Evolutionary conservation across 2,888 invertebrate genomes (phyloP), one percentile per base, ranked within the genome.

Genomic region (Lepidocyrtoides sp.): DNA sequence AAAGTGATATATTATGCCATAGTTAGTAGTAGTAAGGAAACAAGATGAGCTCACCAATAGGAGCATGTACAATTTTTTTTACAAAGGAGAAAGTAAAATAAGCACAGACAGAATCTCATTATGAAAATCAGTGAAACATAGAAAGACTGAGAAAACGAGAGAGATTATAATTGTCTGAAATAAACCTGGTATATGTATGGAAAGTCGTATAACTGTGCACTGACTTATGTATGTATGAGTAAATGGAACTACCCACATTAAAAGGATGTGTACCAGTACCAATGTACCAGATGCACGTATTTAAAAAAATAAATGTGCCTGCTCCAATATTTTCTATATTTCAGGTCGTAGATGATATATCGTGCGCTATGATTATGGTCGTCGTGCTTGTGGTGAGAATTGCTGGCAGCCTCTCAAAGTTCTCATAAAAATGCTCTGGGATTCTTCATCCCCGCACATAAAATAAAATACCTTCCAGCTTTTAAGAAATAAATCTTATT

Each of bases 401-500:
- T 54, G 77, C 81, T 88, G 88, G 88, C 88, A 88, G n/a, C 36
- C 69, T 69, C 88, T 88, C 88, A 66, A 88, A 63, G 51, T 69
- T 81, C 60, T 54, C 79, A 88, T 81, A 88, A 88, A 79, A 81
- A 66, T 79, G 44, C 54, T 81, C 81, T 54, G 23, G 51, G 66
- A 77, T 66, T 48, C 17, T 79, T 57, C 36, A 79, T 57, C 54
- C 26, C 32, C 23, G 36, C 32, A 20, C 48, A 79, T 79, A 54
- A 79, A 88, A 87, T 77, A 79, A 79, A 79, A 79, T 79, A 79
- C 79, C 79, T 79, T 79, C 79, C 79, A 79, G 75, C 48, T 57
- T 51, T 54, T 23, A 44, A 63, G 81, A 81, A 88, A 88, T 88
- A 88, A 88, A 88, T 88, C 88, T 77, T 88, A 88, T 72, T 81